phyloP scores from a whole-genome alignment of 2,113 vertebrate species.

The Pituophis catenifer region DNA sequence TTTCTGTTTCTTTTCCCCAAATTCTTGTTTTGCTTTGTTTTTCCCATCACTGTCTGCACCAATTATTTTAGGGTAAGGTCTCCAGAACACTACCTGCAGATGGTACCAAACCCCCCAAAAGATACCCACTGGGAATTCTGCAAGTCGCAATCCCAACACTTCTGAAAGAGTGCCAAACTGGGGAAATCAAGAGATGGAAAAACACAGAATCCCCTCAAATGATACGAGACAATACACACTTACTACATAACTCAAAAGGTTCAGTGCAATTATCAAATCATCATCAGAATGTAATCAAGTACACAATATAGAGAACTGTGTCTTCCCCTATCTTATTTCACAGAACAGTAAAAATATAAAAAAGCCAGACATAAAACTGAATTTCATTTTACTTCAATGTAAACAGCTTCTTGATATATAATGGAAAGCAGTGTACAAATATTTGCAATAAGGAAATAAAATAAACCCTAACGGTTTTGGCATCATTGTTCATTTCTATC shows the following conservation, averaged over 20 bases:
- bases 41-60: not conserved
- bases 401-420: not conserved
- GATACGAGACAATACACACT: not conserved
- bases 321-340: constrained; percentile 19
- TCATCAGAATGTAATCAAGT: constrained; percentile 13
- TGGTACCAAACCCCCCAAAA: not conserved
- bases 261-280: not conserved
- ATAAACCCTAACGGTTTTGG: not conserved
- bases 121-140: not conserved
- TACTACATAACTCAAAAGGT: not conserved
- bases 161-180: not conserved
- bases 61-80: not conserved
- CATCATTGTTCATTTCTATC: not conserved
- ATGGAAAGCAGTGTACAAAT: not conserved
- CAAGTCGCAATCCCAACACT: not conserved
- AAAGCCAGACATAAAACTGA: not conserved
- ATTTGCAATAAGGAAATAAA: not conserved
- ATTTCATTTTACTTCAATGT: not conserved
- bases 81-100: not conserved
- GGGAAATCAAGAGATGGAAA: not conserved
- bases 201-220: not conserved
- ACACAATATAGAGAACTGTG: not conserved
- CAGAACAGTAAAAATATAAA: not conserved
- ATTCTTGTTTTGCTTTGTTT: not conserved
- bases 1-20: not conserved